These are phyloP conservation scores for Psittacula echo DNA, from an alignment of 2,797 vertebrate genomes.

Conservation along the genomic window DNA sequence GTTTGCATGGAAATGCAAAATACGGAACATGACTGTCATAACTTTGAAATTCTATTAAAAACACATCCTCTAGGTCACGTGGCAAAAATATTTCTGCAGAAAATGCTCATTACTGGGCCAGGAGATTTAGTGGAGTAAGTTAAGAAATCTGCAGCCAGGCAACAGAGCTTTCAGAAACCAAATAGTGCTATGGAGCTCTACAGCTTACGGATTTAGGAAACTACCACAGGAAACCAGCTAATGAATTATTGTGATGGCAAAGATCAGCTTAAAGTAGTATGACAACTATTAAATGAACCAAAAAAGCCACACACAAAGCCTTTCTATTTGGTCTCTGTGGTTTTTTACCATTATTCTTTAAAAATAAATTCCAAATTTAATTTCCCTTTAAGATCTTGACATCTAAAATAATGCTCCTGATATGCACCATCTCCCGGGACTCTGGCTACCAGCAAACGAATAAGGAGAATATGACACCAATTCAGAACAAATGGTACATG, in stretches of 20 bases:
- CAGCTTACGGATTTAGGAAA: constrained; percentile 44
- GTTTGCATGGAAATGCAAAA: constrained; percentile 64
- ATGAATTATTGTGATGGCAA: not conserved
- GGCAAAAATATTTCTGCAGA: constrained; percentile 37
- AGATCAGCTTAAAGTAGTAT: constrained; percentile 9
- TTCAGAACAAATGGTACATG: constrained; percentile 60
- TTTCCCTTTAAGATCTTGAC: constrained; percentile 37
- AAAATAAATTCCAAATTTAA: constrained; percentile 56
- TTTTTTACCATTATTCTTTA: constrained; percentile 1
- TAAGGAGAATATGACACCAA: not conserved
- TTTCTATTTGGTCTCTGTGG: not conserved
- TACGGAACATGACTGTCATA: constrained; percentile 38
- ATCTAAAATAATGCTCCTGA: constrained; percentile 15
- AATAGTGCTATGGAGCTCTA: not conserved
- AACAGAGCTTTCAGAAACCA: constrained; percentile 53
- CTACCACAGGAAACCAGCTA: constrained; percentile 27
- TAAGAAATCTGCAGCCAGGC: constrained; percentile 51
- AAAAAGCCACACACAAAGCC: constrained; percentile 36
- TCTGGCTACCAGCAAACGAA: constrained; percentile 41
- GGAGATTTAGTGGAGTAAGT: constrained; percentile 25
- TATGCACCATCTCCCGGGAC: not conserved
- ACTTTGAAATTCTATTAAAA: constrained; percentile 39
- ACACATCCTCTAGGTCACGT: constrained; percentile 26
- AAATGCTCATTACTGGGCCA: constrained; percentile 40
- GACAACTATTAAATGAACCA: not conserved